Conservation (phyloP, 30 jellyfish, hydroid and myxozoan species). For the Aurelia sp. region DNA sequence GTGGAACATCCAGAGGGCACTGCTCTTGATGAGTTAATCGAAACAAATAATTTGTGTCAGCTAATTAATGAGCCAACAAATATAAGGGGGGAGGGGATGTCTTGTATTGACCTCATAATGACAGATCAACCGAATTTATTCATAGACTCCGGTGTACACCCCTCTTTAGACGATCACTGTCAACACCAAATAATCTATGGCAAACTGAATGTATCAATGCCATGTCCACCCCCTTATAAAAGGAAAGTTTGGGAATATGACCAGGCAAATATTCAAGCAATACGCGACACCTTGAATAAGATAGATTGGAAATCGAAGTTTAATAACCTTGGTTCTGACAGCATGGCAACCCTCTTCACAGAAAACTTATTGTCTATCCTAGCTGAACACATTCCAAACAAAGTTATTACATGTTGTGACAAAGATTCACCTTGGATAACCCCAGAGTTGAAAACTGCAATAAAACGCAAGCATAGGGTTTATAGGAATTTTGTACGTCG, state of each 20-base stretch:
- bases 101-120: constrained; percentile 51
- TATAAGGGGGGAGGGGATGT: constrained; percentile 40
- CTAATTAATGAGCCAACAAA: constrained; percentile 60
- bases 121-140: constrained; percentile 62
- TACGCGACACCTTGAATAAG: no score
- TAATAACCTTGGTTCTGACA: no score
- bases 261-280: neutral
- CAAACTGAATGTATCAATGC: constrained; percentile 13
- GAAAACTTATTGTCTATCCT: no score
- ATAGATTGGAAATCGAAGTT: no score
- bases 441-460: no score
- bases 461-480: no score
- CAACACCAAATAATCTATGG: constrained; percentile 57
- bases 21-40: constrained; percentile 48
- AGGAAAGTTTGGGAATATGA: constrained; percentile 51
- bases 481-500: no score
- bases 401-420: no score
- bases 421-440: no score
- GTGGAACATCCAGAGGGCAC: constrained; percentile 53
- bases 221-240: constrained; percentile 40
- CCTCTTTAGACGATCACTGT: constrained; percentile 64
- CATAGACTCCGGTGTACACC: constrained; percentile 58
- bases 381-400: no score
- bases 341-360: no score
- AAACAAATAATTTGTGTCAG: constrained; percentile 27